These are phyloP conservation scores for Periparus ater DNA, from an alignment of 2,797 vertebrate genomes.

Conservation along the genomic window DNA sequence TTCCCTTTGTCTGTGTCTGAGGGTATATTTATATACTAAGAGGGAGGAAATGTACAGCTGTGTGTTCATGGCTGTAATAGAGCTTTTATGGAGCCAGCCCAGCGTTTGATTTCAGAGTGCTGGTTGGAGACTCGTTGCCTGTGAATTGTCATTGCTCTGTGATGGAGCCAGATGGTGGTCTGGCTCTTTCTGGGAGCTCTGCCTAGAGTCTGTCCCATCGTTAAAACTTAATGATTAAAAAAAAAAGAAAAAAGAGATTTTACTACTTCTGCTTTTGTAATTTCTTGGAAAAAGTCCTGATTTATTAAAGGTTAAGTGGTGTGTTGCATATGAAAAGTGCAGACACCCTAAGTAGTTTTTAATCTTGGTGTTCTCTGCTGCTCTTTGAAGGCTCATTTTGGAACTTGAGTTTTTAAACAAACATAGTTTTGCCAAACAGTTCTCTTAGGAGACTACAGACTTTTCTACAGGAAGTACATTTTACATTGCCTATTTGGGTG, in stretches of 20 bases:
- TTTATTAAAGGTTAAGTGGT: slow-evolving; percentile 22
- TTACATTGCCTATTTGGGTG: slow-evolving; percentile 36
- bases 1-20: background rate
- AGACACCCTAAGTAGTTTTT: background rate
- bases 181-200: slow-evolving; percentile 37
- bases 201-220: background rate
- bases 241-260: background rate
- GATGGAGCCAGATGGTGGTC: slow-evolving; percentile 61
- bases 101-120: background rate
- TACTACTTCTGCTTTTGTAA: slow-evolving; percentile 25
- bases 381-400: slow-evolving; percentile 40
- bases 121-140: background rate
- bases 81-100: background rate
- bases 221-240: background rate
- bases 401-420: slow-evolving; percentile 42
- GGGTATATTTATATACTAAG: background rate
- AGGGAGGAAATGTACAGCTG: background rate
- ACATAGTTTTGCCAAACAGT: background rate
- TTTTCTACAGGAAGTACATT: slow-evolving; percentile 45
- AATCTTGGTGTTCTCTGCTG: slow-evolving; percentile 12
- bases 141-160: slow-evolving; percentile 25
- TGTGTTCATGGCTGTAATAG: background rate
- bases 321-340: background rate
- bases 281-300: background rate
- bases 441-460: background rate